These are phyloP conservation scores for Carlito syrichta DNA, from an alignment of 2,113 vertebrate genomes.

Conservation along the genomic window DNA sequence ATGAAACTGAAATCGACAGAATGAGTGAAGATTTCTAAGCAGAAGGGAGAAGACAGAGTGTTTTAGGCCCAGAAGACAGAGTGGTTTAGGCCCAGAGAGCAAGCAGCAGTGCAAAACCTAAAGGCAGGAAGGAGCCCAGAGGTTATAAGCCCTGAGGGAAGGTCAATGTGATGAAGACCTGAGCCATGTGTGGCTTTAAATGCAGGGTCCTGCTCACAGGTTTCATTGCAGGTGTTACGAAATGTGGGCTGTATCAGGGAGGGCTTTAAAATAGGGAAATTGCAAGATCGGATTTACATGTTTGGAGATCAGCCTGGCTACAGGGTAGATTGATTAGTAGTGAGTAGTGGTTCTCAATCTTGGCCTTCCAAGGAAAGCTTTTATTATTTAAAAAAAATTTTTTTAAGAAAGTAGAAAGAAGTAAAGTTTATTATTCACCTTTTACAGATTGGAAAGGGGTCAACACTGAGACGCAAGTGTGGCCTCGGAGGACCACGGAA, in stretches of 20 bases:
- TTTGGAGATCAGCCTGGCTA: neutral
- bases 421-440: too few relatives aligned
- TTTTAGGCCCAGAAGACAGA: neutral
- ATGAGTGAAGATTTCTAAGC: neutral
- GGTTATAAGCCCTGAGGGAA: too few relatives aligned
- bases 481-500: too few relatives aligned
- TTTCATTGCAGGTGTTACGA: neutral
- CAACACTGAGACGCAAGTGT: too few relatives aligned
- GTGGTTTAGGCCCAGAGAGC: neutral
- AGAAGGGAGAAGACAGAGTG: neutral
- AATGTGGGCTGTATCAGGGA: neutral
- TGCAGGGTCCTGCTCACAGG: too few relatives aligned
- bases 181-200: neutral
- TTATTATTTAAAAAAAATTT: too few relatives aligned
- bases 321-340: too few relatives aligned
- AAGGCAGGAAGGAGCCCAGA: neutral
- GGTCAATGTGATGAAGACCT: neutral
- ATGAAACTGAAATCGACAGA: neutral
- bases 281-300: neutral
- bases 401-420: too few relatives aligned
- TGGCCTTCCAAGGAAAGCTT: neutral
- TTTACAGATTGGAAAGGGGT: too few relatives aligned
- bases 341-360: neutral
- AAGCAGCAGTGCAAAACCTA: neutral
- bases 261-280: neutral